Conservation (phyloP, 2,113 vertebrate species). For the Morone saxatilis region DNA sequence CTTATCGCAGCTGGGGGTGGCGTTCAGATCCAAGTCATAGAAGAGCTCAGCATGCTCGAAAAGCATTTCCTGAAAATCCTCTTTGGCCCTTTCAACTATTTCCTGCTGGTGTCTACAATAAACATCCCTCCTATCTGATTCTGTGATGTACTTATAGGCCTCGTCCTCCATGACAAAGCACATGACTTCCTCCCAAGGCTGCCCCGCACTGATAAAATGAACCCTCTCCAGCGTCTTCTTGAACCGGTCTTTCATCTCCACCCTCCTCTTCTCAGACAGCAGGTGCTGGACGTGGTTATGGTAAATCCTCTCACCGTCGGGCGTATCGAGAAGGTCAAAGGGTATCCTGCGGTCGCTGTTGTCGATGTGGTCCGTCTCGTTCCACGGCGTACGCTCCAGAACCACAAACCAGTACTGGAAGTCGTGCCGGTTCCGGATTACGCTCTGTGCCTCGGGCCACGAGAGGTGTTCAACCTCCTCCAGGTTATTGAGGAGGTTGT, state of each 20-base stretch:
- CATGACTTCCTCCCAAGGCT: conserved; percentile 98
- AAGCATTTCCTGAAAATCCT: conserved; percentile 99
- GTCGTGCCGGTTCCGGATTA: conserved; percentile 91
- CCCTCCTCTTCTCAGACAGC: conserved; percentile 92
- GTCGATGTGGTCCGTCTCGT: conserved; percentile 96
- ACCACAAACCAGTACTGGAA: conserved; percentile 96
- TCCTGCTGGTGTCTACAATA: conserved; percentile 97
- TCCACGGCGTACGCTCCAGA: conserved; percentile 95
- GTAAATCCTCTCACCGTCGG: conserved; percentile 94
- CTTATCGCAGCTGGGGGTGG: conserved; percentile 97
- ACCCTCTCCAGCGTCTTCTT: conserved; percentile 97
- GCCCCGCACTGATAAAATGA: conserved; percentile 95
- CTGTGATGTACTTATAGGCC: conserved; percentile 97
- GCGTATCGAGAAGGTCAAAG: conserved; percentile 93
- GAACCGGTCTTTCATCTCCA: conserved; percentile 98
- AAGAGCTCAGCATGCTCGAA: conserved; percentile 99
- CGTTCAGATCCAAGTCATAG: conserved; percentile 98
- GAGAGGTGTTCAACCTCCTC: conserved; percentile 94
- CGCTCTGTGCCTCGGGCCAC: conserved; percentile 93
- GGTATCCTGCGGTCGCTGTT: conserved; percentile 96
- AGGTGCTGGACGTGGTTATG: conserved; percentile 96
- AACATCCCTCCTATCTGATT: conserved; percentile 95
- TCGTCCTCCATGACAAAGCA: conserved; percentile 98
- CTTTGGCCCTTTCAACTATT: conserved; percentile 99
- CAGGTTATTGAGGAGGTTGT: conserved; percentile 92